These are phyloP conservation scores for Porites evermanni DNA, from an alignment of 92 coral and sea anemone species.

Conservation along the genomic window DNA sequence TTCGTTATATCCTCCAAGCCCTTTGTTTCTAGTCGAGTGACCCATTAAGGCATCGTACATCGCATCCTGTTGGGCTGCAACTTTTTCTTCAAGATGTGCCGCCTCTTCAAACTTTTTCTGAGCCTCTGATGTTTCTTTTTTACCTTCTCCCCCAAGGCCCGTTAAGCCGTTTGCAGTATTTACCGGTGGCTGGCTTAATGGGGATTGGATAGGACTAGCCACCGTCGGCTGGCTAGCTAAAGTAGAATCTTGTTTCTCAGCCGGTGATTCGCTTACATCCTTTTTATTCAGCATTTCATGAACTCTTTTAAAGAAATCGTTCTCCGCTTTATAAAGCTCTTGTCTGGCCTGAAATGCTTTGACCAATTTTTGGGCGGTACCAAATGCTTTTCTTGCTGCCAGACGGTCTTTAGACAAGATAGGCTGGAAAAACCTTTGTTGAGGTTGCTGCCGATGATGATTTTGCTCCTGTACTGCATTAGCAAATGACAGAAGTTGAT, in stretches of 20 bases:
- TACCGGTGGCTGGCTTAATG: conserved; percentile 14
- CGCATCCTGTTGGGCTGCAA: conserved; percentile 86
- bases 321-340: conserved; percentile 83
- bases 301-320: conserved; percentile 79
- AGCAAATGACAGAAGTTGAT: conserved; percentile 14
- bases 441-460: conserved; percentile 25
- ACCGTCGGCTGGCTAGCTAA: conserved; percentile 19
- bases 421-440: background rate
- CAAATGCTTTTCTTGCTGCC: conserved; percentile 85
- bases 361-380: conserved; percentile 82
- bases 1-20: conserved; percentile 65
- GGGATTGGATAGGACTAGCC: conserved; percentile 38
- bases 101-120: conserved; percentile 80
- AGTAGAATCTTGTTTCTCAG: conserved; percentile 22
- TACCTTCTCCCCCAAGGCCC: background rate
- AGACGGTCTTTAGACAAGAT: conserved; percentile 67
- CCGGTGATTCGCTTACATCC: conserved; percentile 14
- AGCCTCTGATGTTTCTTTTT: conserved; percentile 39
- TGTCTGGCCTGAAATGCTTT: conserved; percentile 89
- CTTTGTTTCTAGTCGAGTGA: conserved; percentile 56
- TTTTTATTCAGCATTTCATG: conserved; percentile 88
- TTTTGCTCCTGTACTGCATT: conserved; percentile 42
- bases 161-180: conserved; percentile 24
- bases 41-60: conserved; percentile 79
- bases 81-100: conserved; percentile 90